Evolutionary conservation across 2,113 vertebrate species (phyloP).

Genomic region (Chrysemys picta): DNA sequence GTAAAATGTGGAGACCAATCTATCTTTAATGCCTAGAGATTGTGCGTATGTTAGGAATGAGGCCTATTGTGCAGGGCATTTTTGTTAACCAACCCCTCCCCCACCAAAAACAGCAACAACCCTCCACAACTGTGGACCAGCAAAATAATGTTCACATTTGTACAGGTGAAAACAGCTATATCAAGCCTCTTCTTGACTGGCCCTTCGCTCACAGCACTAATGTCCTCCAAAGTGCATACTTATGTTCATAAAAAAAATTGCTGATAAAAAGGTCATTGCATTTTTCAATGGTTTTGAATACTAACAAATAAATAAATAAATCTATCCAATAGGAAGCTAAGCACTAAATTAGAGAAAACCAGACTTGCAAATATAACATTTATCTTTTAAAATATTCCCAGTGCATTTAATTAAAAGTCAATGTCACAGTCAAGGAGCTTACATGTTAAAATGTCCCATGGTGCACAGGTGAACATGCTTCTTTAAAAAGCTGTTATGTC

Average conservation of each 20-base stretch:
- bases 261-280: slow-evolving; percentile 30
- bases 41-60: not conserved
- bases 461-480: not conserved
- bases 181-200: not conserved
- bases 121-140: not conserved
- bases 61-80: not conserved
- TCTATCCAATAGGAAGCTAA: not conserved
- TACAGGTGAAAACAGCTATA: slow-evolving; percentile 2
- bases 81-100: not conserved
- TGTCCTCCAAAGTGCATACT: slow-evolving; percentile 19
- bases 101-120: too few species aligned
- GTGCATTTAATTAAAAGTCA: not conserved
- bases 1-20: not conserved
- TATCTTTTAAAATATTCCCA: not conserved
- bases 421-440: not conserved
- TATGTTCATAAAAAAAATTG: not conserved
- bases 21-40: not conserved
- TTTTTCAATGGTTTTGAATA: not conserved
- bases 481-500: not conserved
- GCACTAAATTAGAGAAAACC: not conserved
- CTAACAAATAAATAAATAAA: not conserved
- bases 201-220: not conserved
- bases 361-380: slow-evolving; percentile 4
- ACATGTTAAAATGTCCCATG: not conserved
- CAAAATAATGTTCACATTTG: not conserved